Evolutionary conservation across 1,140 invertebrate species (phyloP), one percentile per base, ranked within the genome.

Genomic region (Vanessa atalanta): DNA sequence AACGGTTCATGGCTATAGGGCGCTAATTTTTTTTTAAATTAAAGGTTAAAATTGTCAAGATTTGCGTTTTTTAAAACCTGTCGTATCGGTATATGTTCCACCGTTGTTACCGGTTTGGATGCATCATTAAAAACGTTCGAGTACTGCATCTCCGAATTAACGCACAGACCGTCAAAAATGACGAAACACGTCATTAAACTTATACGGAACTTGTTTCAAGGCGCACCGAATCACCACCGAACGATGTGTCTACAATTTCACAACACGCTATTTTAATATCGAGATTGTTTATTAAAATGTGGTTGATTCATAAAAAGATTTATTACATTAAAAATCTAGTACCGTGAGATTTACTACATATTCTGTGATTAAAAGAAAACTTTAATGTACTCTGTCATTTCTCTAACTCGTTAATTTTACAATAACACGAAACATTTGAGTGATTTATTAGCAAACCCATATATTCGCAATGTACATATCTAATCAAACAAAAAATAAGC

Each of bases 101-200:
- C 26, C 5, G 70, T 71, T 70, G 65, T 77, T 81, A 86, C 88
- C 81, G 85, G 87, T 89, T 86, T 82, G 75, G 79, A 83, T 80
- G 80, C 82, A 84, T 88, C 85, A 88, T 87, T 87, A 87, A 81
- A 76, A 71, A 72, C 65, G 65, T 73, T 69, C 73, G 78, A 80
- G 79, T 75, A 77, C 75, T 84, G 79, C 76, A 80, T 79, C 73
- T 68, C 64, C 43, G 26, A 55, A 70, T 43, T 70, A 70, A 66
- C 68, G 66, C 68, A 64, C 64, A 51, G 76, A 80, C 79, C 83
- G 76, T 84, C 83, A 13, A 77, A 81, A 82, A 81, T 85, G 77
- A 83, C 72, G 79, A 76, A 83, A 83, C 79, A 77, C 77, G 71
- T 77, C 79, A 81, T 82, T 80, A 76, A 78, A 77, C 23, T 65